Evolutionary conservation across 2,888 invertebrate species (phyloP), one percentile per base, ranked within the genome.

Genomic region (Lepetodrilus schrolli): DNA sequence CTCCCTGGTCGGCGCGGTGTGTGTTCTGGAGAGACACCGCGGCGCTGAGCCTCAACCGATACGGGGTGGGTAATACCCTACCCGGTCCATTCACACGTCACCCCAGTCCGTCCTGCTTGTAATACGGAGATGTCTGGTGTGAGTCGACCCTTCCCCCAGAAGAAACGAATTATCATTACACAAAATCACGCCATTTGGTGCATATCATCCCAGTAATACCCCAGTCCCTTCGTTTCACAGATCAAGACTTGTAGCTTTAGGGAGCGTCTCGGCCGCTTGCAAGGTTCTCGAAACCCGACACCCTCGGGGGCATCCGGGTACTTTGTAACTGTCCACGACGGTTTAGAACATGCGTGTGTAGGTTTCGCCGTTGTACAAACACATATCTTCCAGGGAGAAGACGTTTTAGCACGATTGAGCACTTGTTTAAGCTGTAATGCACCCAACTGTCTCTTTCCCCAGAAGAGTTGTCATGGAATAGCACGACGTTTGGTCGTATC

Each of bases 401-500:
- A 73, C 73, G 37, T 50, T n/a, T n/a, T 66, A 66, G 48, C 66
- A 48, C 73, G 65, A 36, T 68, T 43, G 26, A 70, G 47, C 74
- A 74, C 70, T 51, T 70, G 58, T n/a, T 68, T n/a, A 17, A 30
- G 23, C 47, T 47, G 43, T 47, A 66, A 66, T 38, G 66, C 66
- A 43, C 66, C 38, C 38, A 5, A 30, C 34, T 58, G 34, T 58
- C 26, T 34, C 58, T 58, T 34, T 58, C 34, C 34, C 30, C 26
- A 10, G 38, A 36, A 26, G 36, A 17, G 20, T 20, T 20, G 37
- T 66, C 10, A 66, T 66, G 66, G 43, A 38, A 37, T 10, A 38
- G 37, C 30, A 58, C 58, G 30, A 23, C 30, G 30, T 26, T 17
- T 58, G 30, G 30, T 43, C 34, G 58, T 34, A 26, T 58, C 58